These are phyloP conservation scores for Peribatodes rhomboidaria DNA, from an alignment of 2,888 invertebrate genomes.

Conservation along the genomic window DNA sequence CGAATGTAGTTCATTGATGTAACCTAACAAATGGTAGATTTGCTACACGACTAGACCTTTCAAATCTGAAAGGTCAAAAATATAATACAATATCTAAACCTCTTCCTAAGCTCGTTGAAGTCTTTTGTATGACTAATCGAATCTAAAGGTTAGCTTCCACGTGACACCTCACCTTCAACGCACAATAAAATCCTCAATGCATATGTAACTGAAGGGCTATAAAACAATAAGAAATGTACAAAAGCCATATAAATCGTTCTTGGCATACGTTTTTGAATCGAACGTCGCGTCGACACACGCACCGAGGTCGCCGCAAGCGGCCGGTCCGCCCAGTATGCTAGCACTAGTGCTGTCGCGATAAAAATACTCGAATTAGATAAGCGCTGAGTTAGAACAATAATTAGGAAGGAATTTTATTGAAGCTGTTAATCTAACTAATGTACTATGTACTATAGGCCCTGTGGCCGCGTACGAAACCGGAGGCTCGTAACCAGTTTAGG, in stretches of 20 bases:
- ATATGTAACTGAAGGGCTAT: conserved; percentile 29
- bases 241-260: conserved; percentile 29
- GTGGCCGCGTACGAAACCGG: no score
- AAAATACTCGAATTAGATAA: background rate
- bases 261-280: conserved; percentile 25
- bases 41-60: background rate
- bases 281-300: conserved; percentile 21
- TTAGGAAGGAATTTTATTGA: no score
- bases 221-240: conserved; percentile 33
- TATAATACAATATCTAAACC: no score
- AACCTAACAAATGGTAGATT: background rate
- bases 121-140: conserved; percentile 23
- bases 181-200: conserved; percentile 28
- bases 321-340: conserved; percentile 26
- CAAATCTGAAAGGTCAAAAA: conserved; percentile 5
- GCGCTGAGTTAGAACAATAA: no score
- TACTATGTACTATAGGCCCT: no score
- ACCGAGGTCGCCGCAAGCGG: conserved; percentile 34
- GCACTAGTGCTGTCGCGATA: conserved; percentile 25
- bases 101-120: conserved; percentile 14
- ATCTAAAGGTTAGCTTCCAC: conserved; percentile 24
- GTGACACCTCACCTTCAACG: conserved; percentile 17
- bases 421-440: no score
- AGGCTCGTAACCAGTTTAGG: no score
- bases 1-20: background rate